Percentiles rank a stretch among this genome's conserved stretches.
Evolutionary conservation across 2,113 vertebrate species (phyloP).

Genomic region (Catagonus wagneri): DNA sequence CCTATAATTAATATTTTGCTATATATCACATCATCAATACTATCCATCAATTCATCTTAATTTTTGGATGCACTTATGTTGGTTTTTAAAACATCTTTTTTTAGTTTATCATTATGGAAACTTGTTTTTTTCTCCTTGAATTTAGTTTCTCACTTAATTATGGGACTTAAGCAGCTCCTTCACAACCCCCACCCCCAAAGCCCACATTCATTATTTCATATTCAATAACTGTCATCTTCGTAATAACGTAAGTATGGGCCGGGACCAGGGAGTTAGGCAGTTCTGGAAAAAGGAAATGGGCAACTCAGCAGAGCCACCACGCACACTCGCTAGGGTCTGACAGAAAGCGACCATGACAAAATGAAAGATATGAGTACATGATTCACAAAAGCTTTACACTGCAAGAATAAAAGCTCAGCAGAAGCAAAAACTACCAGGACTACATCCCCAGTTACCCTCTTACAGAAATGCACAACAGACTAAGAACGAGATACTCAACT

Average conservation of each 20-base stretch:
- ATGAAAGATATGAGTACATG: neutral
- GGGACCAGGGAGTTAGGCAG: neutral
- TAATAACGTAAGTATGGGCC: neutral
- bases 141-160: slow-evolving; percentile 39
- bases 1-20: slow-evolving; percentile 6
- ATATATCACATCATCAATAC: neutral
- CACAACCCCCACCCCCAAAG: neutral
- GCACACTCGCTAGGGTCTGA: neutral
- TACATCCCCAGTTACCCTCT: neutral
- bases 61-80: neutral
- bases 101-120: slow-evolving; percentile 20
- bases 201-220: slow-evolving; percentile 30
- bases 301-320: neutral
- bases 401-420: neutral
- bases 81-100: slow-evolving; percentile 7
- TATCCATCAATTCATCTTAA: neutral
- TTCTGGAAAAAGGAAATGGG: neutral
- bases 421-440: neutral
- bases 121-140: slow-evolving; percentile 22
- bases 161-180: slow-evolving; percentile 21
- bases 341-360: neutral
- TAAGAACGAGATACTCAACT: neutral
- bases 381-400: neutral
- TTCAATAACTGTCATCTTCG: neutral
- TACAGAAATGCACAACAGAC: neutral